Conservation (phyloP, 35 echinoderm and acorn worm species). For the Ptychodera flava region DNA sequence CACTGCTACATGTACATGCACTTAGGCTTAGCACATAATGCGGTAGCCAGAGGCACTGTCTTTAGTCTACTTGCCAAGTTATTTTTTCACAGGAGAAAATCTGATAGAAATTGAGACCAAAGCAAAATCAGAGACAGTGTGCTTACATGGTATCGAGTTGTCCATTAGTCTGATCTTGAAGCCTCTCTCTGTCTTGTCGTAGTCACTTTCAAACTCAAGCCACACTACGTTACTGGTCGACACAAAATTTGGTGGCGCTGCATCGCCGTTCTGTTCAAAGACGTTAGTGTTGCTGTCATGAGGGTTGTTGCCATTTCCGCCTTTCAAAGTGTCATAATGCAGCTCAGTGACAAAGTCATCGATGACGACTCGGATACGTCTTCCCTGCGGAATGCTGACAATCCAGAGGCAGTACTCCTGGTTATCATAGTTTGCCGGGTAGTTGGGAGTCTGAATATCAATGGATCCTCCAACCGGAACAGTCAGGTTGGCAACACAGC, state of each 20-base stretch:
- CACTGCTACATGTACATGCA: too few species aligned
- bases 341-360: slow-evolving; percentile 66
- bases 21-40: too few species aligned
- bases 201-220: slow-evolving; percentile 53
- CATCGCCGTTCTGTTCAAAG: slow-evolving; percentile 45
- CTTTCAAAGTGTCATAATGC: slow-evolving; percentile 55
- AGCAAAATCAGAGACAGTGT: too few species aligned
- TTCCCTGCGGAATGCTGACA: slow-evolving; percentile 25
- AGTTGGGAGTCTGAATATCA: slow-evolving; percentile 56
- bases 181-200: slow-evolving; percentile 39
- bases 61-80: too few species aligned
- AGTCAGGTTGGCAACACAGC: slow-evolving; percentile 45
- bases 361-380: slow-evolving; percentile 58
- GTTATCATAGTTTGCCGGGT: slow-evolving; percentile 54
- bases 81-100: too few species aligned
- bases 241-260: slow-evolving; percentile 54
- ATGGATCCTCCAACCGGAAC: slow-evolving; percentile 44
- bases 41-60: too few species aligned
- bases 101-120: too few species aligned
- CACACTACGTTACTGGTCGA: slow-evolving; percentile 52
- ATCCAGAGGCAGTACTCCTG: slow-evolving; percentile 56
- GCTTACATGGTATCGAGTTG: slow-evolving; percentile 58
- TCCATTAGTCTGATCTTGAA: slow-evolving; percentile 64
- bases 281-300: slow-evolving; percentile 1
- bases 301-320: slow-evolving; percentile 54